Base-by-base conservation (phyloP, 2,113 vertebrate genomes). In the Poeciliopsis prolifica region DNA sequence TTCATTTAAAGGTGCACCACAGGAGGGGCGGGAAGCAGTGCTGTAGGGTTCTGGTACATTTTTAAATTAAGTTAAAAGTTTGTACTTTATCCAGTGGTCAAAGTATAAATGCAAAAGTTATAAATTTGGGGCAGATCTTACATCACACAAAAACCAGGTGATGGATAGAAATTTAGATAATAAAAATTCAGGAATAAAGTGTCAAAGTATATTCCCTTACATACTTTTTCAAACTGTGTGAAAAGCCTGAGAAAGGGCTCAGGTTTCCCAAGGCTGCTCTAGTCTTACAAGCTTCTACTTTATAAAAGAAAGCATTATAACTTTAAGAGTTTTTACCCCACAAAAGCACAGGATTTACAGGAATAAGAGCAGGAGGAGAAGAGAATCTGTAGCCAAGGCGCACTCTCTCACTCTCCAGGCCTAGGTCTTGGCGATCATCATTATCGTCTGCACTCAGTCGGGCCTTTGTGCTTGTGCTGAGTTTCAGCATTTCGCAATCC, bases 401-500 rank as follows among this genome's bases (percentile, higher is more conserved):
- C 76, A 77, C 86, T 82, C 81, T 86, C 87, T 69, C 74, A 26
- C 37, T 77, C 84, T 72, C 63, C n/a, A 72, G 51, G 87, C 90
- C 88, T 89, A 91, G 91, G 88, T 79, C 87, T 90, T 31, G 10
- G 82, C 72, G 80, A 90, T 92, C 92, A 92, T 91, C 83, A 90
- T 90, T 87, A 92, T 81, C 75, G 85, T 87, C 90, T 92, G 89
- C 82, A 58, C 86, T 84, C 83, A 76, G 83, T 75, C 86, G 71
- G 86, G 68, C 86, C 48, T 31, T 65, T 82, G 85, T 75, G 88
- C 85, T 79, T 82, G 85, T 80, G 89, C 85, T 81, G 87, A 90
- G 81, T 91, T 89, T 80, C 88, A 88, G 85, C 69, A 75, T 92
- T 92, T 92, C 79, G 64, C 88, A 91, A 92, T 90, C 80, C 87